Base-by-base conservation (phyloP, 2,113 vertebrate genomes). In the Columba janthina region DNA sequence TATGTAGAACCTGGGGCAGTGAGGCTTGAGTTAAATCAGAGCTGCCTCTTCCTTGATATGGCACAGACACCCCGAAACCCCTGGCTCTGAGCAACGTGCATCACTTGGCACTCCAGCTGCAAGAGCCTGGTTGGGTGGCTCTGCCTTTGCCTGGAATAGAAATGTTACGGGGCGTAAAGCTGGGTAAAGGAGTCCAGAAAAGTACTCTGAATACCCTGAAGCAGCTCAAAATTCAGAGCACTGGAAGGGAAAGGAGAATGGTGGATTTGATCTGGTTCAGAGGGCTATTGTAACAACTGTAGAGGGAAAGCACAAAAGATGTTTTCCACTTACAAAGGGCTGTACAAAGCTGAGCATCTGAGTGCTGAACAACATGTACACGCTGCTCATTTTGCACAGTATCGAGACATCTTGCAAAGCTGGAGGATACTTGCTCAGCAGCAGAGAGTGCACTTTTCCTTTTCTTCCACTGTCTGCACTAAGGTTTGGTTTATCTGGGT, bases 61-160 rank as follows among this genome's bases (percentile, higher is more conserved):
- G 28, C 2, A 2, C 28, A 56, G 71, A 36, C 0, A 0, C n/a
- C 78, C 38, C 3, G 1, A 73, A 64, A 22, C 31, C 44, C 31
- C 2, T 13, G 50, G 72, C 31, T 60, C 56, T 24, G 13, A 66
- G 46, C 6, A 31, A 22, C 18, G 8, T 1, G 5, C 20, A 20
- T 28, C 11, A 8, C 17, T 2, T 46, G 20, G 70, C 73, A 34
- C 54, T 66, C 26, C 48, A 57, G 36, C 20, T 2, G 11, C 5
- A 20, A 72, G 34, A 72, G 34, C 54, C 26, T 34, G 50, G 24
- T 31, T 64, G 34, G 61, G 29, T 1, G 2, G 46, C 61, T 79
- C 25, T 53, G 70, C 29, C 28, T 88, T 82, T 53, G 15, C 6
- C 6, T 13, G 56, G 42, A 66, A 34, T 2, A 54, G 54, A 28